Base-by-base conservation (phyloP, 2,888 invertebrate genomes). In the Spodoptera littoralis region DNA sequence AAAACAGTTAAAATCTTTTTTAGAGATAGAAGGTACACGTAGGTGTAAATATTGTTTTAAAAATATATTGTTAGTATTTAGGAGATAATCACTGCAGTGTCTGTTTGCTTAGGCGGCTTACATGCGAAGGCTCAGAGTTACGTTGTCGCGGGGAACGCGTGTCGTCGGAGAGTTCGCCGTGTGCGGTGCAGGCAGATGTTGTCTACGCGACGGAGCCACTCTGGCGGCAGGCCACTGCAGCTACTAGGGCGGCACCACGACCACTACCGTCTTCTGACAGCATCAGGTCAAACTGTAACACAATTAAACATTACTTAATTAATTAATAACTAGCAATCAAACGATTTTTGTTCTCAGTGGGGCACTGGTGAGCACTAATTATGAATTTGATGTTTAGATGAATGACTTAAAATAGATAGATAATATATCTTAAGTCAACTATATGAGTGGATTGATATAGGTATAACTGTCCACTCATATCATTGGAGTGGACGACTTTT, bases 211-310 rank as follows among this genome's bases (percentile, higher is more conserved):
- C 72, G 24, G 57, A 44, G 43, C 11, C 9, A 13, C 87, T 85
- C 84, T 96, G 96, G 82, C 96, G 95, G 80, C 96, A 96, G 49
- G 98, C 98, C 44, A 99, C 98, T 11, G 99, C 99, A n/a, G 99
- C 99, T 12, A 99, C 98, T 58, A 99, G 93, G 65, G 99, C 99
- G 56, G 99, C 99, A 36, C 99, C 99, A 83, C 98, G 96, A n/a
- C 99, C 99, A 84, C 98, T 98, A 55, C 99, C 99, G 88, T 99
- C 99, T 89, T 99, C 98, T 1, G 98, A 98, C 61, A 99, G 93
- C 98, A 98, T 98, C 81, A 99, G 95, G 90, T 98, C 97, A 89
- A 98, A 99, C 96, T 98, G 96, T 11, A 96, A 95, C 48, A 82
- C 73, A 66, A 62, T 51, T 45, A 50, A 11, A 50, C 1, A 13